Evolutionary conservation across 2,888 invertebrate genomes (phyloP), one percentile per base, ranked within the genome.

Genomic region (Mimumesa dahlbomi): DNA sequence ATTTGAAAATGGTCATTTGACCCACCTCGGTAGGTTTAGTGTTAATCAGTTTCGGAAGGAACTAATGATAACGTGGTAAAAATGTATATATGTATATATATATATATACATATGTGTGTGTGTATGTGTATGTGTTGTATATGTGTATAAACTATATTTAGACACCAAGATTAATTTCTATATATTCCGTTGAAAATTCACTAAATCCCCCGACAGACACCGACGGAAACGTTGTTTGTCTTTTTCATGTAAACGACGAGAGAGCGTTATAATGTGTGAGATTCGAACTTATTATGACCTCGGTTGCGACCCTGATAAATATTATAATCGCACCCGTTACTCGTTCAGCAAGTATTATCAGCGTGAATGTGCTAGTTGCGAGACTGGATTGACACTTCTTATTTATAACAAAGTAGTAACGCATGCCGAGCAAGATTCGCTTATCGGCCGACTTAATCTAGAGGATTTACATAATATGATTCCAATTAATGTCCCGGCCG

Each of bases 321-420:
- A 43, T 29, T 22, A 34, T 25, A 38, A 70, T 67, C 46, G 31
- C 5, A 31, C 21, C 21, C 22, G 22, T 6, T 38, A 40, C 21
- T 11, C 36, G 6, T 45, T 16, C 16, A 31, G 13, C 11, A 5
- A 4, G 6, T 18, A 14, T 65, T 42, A 71, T 71, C 54, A 16
- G 9, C 22, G 36, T 61, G 56, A 62, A 6, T 34, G 49, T 18
- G 31, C 25, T 25, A 34, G 11, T 69, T 50, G 18, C 54, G 43
- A 25, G 43, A 45, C 16, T 34, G 48, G 14, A 9, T 31, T 46
- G 18, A 14, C 19, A 45, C 21, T 42, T 43, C 38, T 34, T 58
- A 49, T 59, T 50, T 43, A 36, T 9, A 46, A 16, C 14, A 18
- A 34, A 49, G 14, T n/a, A 14, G 50, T 54, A 57, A 50, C 29